Base-by-base conservation (phyloP, 2,797 vertebrate genomes). In the Macrochelys suwanniensis region DNA sequence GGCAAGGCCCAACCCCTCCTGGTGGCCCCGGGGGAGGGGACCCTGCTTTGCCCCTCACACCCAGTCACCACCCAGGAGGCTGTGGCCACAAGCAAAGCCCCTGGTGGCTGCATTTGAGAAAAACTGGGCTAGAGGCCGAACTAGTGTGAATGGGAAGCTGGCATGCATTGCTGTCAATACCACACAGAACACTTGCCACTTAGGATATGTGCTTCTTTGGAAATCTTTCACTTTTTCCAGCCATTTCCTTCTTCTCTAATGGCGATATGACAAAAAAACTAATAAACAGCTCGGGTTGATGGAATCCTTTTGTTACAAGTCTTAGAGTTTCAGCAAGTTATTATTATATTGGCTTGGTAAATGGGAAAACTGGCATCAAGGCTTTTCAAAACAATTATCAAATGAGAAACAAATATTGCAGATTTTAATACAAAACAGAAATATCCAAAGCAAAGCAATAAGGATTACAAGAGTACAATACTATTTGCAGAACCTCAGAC, bases 81-180 rank as follows among this genome's bases (percentile, higher is more conserved):
- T 54, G 53, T 54, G 53, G 53, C 21, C 53, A 54, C 21, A 54
- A 54, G 21, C 25, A 54, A 54, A 54, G 54, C 54, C 23, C 54
- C 9, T 54, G 54, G 21, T 54, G 21, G 54, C 23, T 9, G 8
- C 23, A 54, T 54, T 25, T 54, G 21, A 54, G 54, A 25, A 54
- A 54, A 4, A 54, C 54, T 54, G 54, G 9, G 0, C 74, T 56
- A 59, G 81, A 87, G 76, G 17, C 68, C 51, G 28, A 25, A 17
- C 28, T 84, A 56, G 33, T 0, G 0, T 21, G 80, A 94, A 56
- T 1, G 45, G 0, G 0, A 0, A 84, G 56, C 61, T 56, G 81
- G 47, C 31, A 84, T 7, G 6, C 15, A 12, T 1, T 42, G 78
- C 82, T 90, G 53, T 53, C 79, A 82, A 50, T 33, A 47, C 88